A percentile compares a stretch with the other conserved stretches of the same genome.
phyloP scores from a whole-genome alignment of 1,140 invertebrate species.

The Drosophila saltans region DNA sequence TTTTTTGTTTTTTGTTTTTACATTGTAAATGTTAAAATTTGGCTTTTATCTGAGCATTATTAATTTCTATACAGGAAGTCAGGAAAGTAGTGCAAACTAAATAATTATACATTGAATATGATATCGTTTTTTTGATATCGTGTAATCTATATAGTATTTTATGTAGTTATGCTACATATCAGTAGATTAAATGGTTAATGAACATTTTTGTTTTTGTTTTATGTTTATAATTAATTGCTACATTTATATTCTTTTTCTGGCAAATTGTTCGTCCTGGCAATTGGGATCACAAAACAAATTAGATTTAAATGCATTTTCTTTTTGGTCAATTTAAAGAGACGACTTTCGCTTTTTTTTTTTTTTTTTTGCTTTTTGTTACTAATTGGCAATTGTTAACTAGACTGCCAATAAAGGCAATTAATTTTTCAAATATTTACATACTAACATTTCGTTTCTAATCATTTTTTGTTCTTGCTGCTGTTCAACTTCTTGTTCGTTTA shows the following conservation, averaged over 20 bases:
- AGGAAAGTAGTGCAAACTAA: slow-evolving; percentile 56
- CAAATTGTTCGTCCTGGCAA: slow-evolving; percentile 38
- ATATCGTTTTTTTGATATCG: no score
- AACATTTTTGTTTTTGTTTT: slow-evolving; percentile 1
- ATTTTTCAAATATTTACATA: slow-evolving; percentile 79
- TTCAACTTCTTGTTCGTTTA: slow-evolving; percentile 44
- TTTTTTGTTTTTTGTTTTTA: slow-evolving; percentile 53
- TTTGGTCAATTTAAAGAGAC: slow-evolving; percentile 60
- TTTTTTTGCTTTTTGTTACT: slow-evolving; percentile 48
- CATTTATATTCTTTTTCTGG: slow-evolving; percentile 42
- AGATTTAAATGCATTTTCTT: slow-evolving; percentile 70
- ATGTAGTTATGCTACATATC: slow-evolving; percentile 18
- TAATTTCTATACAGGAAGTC: slow-evolving; percentile 65
- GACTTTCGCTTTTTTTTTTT: slow-evolving; percentile 32
- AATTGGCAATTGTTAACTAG: slow-evolving; percentile 79
- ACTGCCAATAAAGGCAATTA: slow-evolving; percentile 50
- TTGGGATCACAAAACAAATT: slow-evolving; percentile 50
- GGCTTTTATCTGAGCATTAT: slow-evolving; percentile 75
- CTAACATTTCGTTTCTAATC: slow-evolving; percentile 44
- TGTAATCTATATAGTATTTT: no score
- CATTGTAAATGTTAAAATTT: slow-evolving; percentile 70
- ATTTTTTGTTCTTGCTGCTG: slow-evolving; percentile 4
- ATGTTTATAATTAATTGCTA: slow-evolving; percentile 53
- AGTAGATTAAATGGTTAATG: slow-evolving; percentile 28
- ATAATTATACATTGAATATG: slow-evolving; percentile 31